phyloP scores from a whole-genome alignment of 2,113 vertebrate species.

The Sebastes schlegelii region DNA sequence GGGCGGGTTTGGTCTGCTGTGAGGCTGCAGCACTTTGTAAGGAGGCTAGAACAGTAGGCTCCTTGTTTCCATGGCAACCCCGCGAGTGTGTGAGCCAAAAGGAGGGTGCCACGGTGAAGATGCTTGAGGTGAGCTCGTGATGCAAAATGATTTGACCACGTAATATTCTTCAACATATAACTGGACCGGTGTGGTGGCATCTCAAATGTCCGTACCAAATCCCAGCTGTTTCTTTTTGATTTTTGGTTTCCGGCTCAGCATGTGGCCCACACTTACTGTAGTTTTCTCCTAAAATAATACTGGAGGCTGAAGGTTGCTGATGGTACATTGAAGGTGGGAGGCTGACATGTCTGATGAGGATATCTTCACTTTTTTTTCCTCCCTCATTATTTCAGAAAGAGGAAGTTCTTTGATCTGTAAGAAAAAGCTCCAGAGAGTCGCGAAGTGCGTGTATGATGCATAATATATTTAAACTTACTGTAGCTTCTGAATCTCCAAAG shows the following conservation, averaged over 20 bases:
- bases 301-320: slow-evolving; percentile 31
- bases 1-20: slow-evolving; percentile 59
- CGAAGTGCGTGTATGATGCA: slow-evolving; percentile 51
- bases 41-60: slow-evolving; percentile 64
- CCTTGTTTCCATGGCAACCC: slow-evolving; percentile 81
- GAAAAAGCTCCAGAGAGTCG: slow-evolving; percentile 62
- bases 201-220: slow-evolving; percentile 1
- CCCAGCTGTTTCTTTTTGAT: neutral
- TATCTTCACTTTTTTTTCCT: slow-evolving; percentile 45
- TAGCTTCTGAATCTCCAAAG: slow-evolving; percentile 51
- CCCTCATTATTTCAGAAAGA: slow-evolving; percentile 71
- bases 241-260: neutral
- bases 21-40: slow-evolving; percentile 70
- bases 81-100: slow-evolving; percentile 43
- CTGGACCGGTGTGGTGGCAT: slow-evolving; percentile 3
- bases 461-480: slow-evolving; percentile 67
- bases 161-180: slow-evolving; percentile 43
- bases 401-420: slow-evolving; percentile 68
- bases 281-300: slow-evolving; percentile 19
- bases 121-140: slow-evolving; percentile 69
- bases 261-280: slow-evolving; percentile 6
- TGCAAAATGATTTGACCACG: slow-evolving; percentile 63
- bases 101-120: slow-evolving; percentile 49
- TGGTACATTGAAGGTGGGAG: slow-evolving; percentile 55
- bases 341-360: slow-evolving; percentile 60